A percentile compares a stretch with the other conserved stretches of the same genome.
Evolutionary conservation across 2,888 invertebrate species (phyloP).

Genomic region (Acrocyrtus sp.): DNA sequence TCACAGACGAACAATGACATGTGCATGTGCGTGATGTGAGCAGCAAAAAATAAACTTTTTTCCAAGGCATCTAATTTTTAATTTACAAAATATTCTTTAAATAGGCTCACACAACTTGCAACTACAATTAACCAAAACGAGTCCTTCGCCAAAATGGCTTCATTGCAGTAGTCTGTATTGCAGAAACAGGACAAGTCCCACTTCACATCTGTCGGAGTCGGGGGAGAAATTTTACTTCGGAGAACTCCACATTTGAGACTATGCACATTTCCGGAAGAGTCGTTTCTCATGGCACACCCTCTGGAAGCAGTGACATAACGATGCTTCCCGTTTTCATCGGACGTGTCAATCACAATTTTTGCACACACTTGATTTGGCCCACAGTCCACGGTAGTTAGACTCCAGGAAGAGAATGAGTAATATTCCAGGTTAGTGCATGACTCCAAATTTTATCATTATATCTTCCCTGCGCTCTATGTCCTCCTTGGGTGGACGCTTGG

Average conservation of each 20-base stretch:
- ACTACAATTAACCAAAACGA: no score
- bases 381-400: conserved; percentile 19
- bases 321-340: conserved; percentile 15
- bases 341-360: conserved; percentile 18
- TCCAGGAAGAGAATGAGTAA: conserved; percentile 25
- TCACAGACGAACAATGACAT: no score
- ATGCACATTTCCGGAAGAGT: conserved; percentile 4
- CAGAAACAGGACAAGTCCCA: conserved; percentile 25
- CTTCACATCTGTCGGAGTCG: neutral
- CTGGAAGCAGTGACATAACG: conserved; percentile 15
- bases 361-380: conserved; percentile 18
- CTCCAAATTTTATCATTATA: conserved; percentile 2
- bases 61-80: no score
- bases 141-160: neutral
- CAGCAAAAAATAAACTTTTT: no score
- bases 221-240: conserved; percentile 1
- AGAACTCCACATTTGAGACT: conserved; percentile 19
- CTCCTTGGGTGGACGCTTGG: neutral
- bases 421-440: conserved; percentile 28
- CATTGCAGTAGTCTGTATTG: conserved; percentile 27
- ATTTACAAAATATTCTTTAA: no score
- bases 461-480: conserved; percentile 11
- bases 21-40: no score
- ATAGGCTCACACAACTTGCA: no score
- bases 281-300: conserved; percentile 34